These are phyloP conservation scores for Probaryconus sp. DNA, from an alignment of 1,140 invertebrate genomes.

Conservation along the genomic window DNA sequence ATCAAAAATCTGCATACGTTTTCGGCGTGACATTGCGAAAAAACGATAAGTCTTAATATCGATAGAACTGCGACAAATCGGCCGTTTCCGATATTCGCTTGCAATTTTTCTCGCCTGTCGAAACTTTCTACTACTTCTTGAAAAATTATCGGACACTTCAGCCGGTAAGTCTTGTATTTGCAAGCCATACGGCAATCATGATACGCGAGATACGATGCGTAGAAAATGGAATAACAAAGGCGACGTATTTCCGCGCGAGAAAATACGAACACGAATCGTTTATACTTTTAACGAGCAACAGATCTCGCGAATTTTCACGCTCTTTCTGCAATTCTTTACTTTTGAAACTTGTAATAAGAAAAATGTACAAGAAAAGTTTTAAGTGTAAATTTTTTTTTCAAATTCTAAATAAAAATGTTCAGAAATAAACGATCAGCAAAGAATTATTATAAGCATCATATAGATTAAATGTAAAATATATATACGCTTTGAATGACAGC, in stretches of 20 bases:
- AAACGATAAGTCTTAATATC: slow-evolving; percentile 40
- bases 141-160: slow-evolving; percentile 46
- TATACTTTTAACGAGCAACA: slow-evolving; percentile 10
- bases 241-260: slow-evolving; percentile 23
- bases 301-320: background rate
- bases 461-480: no score
- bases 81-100: slow-evolving; percentile 32
- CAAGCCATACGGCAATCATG: slow-evolving; percentile 22
- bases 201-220: slow-evolving; percentile 9
- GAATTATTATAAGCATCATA: no score
- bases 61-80: slow-evolving; percentile 38
- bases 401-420: no score
- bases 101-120: slow-evolving; percentile 46
- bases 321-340: background rate
- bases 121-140: slow-evolving; percentile 48
- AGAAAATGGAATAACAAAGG: slow-evolving; percentile 29
- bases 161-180: slow-evolving; percentile 25
- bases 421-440: no score
- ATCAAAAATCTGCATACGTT: slow-evolving; percentile 30
- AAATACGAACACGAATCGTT: slow-evolving; percentile 22
- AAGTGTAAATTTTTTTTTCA: no score
- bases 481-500: no score
- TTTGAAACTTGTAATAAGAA: background rate
- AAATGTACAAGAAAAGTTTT: no score
- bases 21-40: slow-evolving; percentile 12